phyloP scores from a whole-genome alignment of 2,113 vertebrate species.

The Clarias gariepinus region DNA sequence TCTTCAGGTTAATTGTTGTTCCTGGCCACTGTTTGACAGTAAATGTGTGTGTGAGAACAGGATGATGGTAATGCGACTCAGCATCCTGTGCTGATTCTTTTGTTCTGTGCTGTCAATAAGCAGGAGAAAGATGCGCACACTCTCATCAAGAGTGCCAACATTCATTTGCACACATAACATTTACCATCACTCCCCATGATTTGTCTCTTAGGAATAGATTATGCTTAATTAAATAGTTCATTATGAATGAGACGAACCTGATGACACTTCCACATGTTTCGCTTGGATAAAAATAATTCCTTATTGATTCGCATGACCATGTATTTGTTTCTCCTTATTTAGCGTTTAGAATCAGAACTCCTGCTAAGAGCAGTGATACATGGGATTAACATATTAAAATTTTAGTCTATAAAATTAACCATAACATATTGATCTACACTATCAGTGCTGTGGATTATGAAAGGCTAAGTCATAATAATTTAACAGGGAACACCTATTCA shows the following conservation, averaged over 20 bases:
- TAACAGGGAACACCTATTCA: not conserved
- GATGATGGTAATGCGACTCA: constrained; percentile 38
- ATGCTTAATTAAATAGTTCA: constrained; percentile 34
- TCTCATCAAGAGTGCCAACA: constrained; percentile 43
- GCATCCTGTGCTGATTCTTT: constrained; percentile 44
- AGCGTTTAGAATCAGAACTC: constrained; percentile 22
- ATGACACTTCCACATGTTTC: not conserved
- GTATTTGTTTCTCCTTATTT: constrained; percentile 14
- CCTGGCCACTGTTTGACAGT: constrained; percentile 28
- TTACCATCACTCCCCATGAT: constrained; percentile 28
- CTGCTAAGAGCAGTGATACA: not conserved
- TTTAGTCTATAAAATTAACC: no score
- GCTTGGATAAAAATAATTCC: not conserved
- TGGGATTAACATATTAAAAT: not conserved
- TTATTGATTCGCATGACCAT: constrained; percentile 32
- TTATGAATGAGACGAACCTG: constrained; percentile 33
- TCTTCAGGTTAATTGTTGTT: constrained; percentile 47
- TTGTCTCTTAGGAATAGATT: constrained; percentile 40
- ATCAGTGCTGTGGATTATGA: not conserved
- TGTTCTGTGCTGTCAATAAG: constrained; percentile 42
- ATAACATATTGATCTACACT: not conserved
- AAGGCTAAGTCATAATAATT: constrained; percentile 3
- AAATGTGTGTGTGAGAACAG: constrained; percentile 21
- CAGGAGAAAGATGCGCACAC: constrained; percentile 14
- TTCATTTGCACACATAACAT: constrained; percentile 43